Conservation (phyloP, 2,113 vertebrate species). For the Donacobius atricapilla region DNA sequence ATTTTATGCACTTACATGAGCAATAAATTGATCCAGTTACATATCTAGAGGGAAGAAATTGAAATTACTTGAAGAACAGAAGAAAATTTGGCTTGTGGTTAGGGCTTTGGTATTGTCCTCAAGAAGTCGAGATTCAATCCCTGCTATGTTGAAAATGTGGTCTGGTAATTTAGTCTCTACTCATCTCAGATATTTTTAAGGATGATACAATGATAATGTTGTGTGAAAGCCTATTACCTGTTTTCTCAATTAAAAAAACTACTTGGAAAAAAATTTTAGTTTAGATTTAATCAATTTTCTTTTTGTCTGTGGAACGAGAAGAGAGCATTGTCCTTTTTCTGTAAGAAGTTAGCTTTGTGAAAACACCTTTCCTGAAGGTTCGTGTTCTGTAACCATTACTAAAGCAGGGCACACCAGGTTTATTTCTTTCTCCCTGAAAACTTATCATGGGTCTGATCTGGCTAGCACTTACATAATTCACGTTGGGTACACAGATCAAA, state of each 20-base stretch:
- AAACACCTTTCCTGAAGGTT: background rate
- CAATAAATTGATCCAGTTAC: background rate
- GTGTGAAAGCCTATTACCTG: accelerated
- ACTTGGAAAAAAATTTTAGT: background rate
- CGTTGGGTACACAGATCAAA: background rate
- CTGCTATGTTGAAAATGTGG: background rate
- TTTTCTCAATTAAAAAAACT: background rate
- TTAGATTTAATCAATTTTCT: background rate
- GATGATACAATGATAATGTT: background rate
- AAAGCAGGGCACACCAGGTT: background rate
- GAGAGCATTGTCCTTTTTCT: background rate
- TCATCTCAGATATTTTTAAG: background rate
- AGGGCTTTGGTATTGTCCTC: background rate
- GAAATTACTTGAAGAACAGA: background rate
- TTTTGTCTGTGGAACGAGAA: background rate
- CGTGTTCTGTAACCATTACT: background rate
- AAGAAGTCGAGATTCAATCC: background rate
- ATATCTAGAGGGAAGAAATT: background rate
- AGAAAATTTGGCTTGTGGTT: background rate
- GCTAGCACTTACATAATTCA: background rate
- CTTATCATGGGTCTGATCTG: background rate
- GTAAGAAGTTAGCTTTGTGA: background rate
- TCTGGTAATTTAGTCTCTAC: background rate
- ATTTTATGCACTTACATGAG: background rate
- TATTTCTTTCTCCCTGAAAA: background rate